These are phyloP conservation scores for Lumbricus terrestris DNA, from an alignment of 2,888 invertebrate genomes.

Conservation along the genomic window DNA sequence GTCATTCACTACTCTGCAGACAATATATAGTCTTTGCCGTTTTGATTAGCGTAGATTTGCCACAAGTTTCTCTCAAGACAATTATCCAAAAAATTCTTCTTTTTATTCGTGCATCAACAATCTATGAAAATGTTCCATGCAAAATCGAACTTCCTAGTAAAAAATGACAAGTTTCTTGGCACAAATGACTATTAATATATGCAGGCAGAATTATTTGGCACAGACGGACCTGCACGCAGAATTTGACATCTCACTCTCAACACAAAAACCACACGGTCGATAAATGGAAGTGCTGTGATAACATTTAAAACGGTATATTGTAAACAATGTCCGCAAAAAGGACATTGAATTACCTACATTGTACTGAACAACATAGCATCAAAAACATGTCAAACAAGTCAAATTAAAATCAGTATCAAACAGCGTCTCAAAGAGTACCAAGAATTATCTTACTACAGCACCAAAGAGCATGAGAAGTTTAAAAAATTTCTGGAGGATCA, in stretches of 20 bases:
- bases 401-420: not conserved
- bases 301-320: not conserved
- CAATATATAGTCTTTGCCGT: not conserved
- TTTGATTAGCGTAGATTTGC: not conserved
- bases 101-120: not conserved
- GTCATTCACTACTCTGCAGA: not conserved
- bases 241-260: not conserved
- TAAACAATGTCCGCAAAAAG: not conserved
- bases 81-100: not conserved
- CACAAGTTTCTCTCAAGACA: not conserved
- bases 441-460: not conserved
- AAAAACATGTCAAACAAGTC: not conserved
- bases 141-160: not conserved
- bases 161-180: not conserved
- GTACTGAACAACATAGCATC: not conserved
- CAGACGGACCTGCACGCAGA: not conserved
- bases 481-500: too few relatives aligned
- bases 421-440: not conserved
- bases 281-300: not conserved
- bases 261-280: not conserved
- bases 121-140: not conserved
- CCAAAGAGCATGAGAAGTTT: not conserved
- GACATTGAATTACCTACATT: not conserved
- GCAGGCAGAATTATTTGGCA: constrained; percentile 3
- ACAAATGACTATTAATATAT: not conserved